These are phyloP conservation scores for Cheilosia urbana DNA, from an alignment of 2,888 invertebrate species.

Conservation along the genomic window DNA sequence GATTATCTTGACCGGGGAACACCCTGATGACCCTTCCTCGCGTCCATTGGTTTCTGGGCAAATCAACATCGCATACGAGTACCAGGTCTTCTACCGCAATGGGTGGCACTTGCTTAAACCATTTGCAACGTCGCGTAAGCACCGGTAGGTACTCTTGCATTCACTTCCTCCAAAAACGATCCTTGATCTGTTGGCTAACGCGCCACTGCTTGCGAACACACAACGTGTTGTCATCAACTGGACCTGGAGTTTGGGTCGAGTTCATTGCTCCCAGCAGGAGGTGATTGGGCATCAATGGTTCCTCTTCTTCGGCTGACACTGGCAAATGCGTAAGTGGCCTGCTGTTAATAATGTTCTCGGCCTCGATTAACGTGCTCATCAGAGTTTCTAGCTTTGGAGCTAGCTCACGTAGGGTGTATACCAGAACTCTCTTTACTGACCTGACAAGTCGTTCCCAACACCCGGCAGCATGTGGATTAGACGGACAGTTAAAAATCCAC, in stretches of 20 bases:
- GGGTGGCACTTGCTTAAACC: background rate
- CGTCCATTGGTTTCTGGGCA: background rate
- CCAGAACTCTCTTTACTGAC: background rate
- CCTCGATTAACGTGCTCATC: slow-evolving; percentile 16
- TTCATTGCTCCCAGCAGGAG: slow-evolving; percentile 1
- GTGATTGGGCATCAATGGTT: slow-evolving; percentile 35
- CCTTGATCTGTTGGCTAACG: slow-evolving; percentile 12
- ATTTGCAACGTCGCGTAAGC: slow-evolving; percentile 21
- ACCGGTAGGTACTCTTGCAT: slow-evolving; percentile 22
- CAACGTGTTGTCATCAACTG: background rate
- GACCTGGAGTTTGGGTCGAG: slow-evolving; percentile 9
- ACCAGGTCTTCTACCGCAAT: slow-evolving; percentile 5
- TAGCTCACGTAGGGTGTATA: background rate
- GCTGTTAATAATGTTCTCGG: slow-evolving; percentile 26
- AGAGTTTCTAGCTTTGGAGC: slow-evolving; percentile 16
- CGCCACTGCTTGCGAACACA: slow-evolving; percentile 7
- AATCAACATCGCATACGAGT: background rate
- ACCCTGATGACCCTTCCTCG: slow-evolving; percentile 19
- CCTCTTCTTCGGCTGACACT: background rate
- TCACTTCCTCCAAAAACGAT: slow-evolving; percentile 21
- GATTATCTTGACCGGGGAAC: slow-evolving; percentile 9
- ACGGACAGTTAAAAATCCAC: too few species aligned
- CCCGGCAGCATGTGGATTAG: slow-evolving; percentile 36
- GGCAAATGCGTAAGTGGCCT: slow-evolving; percentile 15
- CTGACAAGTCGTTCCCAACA: slow-evolving; percentile 27